Evolutionary conservation across 2,113 vertebrate genomes (phyloP).

Genomic region (Enhydra lutris): DNA sequence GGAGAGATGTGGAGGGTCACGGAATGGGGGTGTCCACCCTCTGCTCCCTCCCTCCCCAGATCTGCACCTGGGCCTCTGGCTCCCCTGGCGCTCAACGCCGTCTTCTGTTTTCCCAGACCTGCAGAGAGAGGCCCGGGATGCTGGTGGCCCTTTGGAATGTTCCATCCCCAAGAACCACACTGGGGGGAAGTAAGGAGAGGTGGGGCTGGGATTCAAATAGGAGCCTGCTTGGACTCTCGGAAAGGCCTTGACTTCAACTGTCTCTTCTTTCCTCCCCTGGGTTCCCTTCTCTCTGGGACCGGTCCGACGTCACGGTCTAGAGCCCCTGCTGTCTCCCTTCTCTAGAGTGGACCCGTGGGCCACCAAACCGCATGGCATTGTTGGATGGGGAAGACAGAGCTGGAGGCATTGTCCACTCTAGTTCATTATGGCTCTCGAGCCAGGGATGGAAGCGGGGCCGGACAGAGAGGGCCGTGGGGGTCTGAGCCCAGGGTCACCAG

Average conservation of each 20-base stretch:
- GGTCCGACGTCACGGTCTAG: background rate
- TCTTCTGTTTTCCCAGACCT: background rate
- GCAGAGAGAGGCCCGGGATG: background rate
- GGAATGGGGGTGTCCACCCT: background rate
- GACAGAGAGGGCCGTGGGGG: rapidly evolving
- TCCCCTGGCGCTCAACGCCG: background rate
- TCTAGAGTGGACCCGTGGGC: background rate
- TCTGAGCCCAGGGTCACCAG: background rate
- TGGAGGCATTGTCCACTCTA: rapidly evolving
- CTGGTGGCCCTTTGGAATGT: background rate
- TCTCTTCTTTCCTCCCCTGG: background rate
- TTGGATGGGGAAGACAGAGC: background rate
- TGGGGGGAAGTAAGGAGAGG: background rate
- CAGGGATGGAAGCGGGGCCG: background rate
- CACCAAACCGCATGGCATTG: background rate
- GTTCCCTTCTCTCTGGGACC: background rate
- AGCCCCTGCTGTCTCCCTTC: background rate
- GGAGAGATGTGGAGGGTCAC: background rate
- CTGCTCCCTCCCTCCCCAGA: background rate
- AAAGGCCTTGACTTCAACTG: background rate
- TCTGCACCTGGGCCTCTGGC: background rate
- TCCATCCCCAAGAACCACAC: background rate
- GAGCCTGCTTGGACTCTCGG: background rate
- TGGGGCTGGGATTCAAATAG: background rate
- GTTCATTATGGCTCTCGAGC: background rate